Evolutionary conservation across 2,888 invertebrate genomes (phyloP), one percentile per base, ranked within the genome.

Genomic region (Spodoptera littoralis): DNA sequence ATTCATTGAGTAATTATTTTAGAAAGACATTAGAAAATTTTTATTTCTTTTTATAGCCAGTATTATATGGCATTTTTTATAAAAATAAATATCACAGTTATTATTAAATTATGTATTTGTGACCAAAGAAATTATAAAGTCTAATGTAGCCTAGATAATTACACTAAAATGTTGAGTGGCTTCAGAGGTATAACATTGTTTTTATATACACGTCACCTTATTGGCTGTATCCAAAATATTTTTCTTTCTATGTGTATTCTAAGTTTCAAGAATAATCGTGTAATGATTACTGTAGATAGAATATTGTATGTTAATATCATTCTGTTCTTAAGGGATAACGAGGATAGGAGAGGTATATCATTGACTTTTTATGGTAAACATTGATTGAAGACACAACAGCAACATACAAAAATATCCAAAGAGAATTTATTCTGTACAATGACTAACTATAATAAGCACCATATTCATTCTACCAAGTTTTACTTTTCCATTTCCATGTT

Each of bases 1-100:
- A 83, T 78, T 77, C 65, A 80, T 80, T 82, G 83, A 82, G 81
- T 84, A 78, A 74, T 77, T 79, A 79, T 70, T 79, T 65, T 70
- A 76, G 79, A 77, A 83, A 84, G 81, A 84, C 77, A 82, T 86
- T 82, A 67, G 55, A 61, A 43, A 63, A 82, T 87, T 88, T 89
- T 88, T 87, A 88, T 82, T 88, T 85, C 84, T 86, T 89, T 92
- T 93, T 92, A 91, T 88, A 84, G 91, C 93, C 93, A 90, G 85
- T 87, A 70, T 81, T 77, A 79, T 69, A 83, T 89, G 93, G 93
- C 92, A 89, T 88, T 88, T 88, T 88, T 85, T 90, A 87, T 93
- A 92, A 93, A 93, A 93, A 92, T 92, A 94, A 94, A 93, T 94
- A 94, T 94, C 94, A 94, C 94, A 94, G 94, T 93, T 93, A 89